Base-by-base conservation (phyloP, 2,888 invertebrate species). In the Parelbella ahira region DNA sequence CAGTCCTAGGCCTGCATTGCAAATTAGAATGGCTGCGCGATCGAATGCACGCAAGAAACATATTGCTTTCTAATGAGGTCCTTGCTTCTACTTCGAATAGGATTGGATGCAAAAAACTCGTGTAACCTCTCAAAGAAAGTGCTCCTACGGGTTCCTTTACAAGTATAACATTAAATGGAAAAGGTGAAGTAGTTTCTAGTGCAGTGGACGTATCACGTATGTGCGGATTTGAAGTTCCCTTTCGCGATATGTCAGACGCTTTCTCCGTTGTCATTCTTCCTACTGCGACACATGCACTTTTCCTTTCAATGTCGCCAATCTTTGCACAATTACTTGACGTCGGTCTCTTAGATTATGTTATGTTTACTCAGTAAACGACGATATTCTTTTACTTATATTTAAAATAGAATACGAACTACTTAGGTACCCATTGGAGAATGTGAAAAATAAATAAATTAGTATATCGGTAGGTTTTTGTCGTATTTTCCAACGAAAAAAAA, bases 281-380 rank as follows among this genome's bases (percentile, higher is more conserved):
- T 34, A 71, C 73, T 72, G 73, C 74, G 77, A 74, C 78, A 78
- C 68, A 69, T 73, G 68, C 73, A 86, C 84, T 87, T 81, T 87
- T 86, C 84, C 84, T 87, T 87, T 87, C 84, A 74, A 77, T 67
- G 56, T 70, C 68, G 70, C 45, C 59, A 60, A 61, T 63, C 60
- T 45, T 37, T 32, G 57, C 58, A 53, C 60, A 30, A 24, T 38
- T 21, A 2, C 12, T 23, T n/a, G 5, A 4, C n/a, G 37, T 37
- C 5, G 15, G 3, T 2, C 15, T n/a, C n/a, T n/a, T n/a, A n/a
- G n/a, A n/a, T n/a, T n/a, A n/a, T n/a, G n/a, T n/a, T n/a, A n/a
- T n/a, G n/a, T n/a, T n/a, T n/a, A n/a, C n/a, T n/a, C n/a, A n/a
- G n/a, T n/a, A n/a, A n/a, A n/a, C n/a, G n/a, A n/a, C n/a, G n/a